phyloP scores from a whole-genome alignment of 2,888 invertebrate species.

The Mellilla xanthometata region DNA sequence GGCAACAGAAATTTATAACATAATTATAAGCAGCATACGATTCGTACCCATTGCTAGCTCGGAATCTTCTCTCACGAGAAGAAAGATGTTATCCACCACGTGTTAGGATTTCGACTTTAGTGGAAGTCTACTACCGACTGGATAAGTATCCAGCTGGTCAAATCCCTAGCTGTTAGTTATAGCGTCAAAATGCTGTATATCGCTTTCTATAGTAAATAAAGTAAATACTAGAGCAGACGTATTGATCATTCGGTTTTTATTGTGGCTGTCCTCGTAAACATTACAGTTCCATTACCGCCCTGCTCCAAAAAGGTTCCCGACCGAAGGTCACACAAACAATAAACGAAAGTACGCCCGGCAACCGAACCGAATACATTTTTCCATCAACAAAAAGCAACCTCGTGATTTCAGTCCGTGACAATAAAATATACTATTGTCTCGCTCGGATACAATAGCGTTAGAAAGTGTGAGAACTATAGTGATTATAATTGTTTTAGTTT shows the following conservation, averaged over 20 bases:
- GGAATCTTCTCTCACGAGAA: no score
- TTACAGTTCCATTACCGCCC: conserved; percentile 30
- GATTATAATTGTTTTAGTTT: conserved; percentile 62
- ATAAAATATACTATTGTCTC: conserved; percentile 68
- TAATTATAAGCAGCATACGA: no score
- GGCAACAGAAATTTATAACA: no score
- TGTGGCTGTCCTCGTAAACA: conserved; percentile 28
- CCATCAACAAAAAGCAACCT: conserved; percentile 40
- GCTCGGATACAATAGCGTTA: conserved; percentile 65
- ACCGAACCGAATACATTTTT: conserved; percentile 27
- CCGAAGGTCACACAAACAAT: conserved; percentile 34
- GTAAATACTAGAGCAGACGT: conserved; percentile 21
- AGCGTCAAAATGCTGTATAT: no score
- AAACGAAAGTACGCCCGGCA: conserved; percentile 32
- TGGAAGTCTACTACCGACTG: no score
- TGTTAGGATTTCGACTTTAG: no score
- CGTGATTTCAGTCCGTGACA: conserved; percentile 53
- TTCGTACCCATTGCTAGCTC: no score
- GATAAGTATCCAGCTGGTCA: no score
- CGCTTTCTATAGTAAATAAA: not conserved
- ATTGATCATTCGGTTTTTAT: conserved; percentile 28
- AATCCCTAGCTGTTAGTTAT: no score
- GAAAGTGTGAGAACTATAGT: conserved; percentile 74
- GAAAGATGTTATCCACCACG: no score
- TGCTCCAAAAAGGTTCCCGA: conserved; percentile 22